phyloP scores from a whole-genome alignment of 2,797 vertebrate genomes.

The Microctenopoma stevenorrisi region DNA sequence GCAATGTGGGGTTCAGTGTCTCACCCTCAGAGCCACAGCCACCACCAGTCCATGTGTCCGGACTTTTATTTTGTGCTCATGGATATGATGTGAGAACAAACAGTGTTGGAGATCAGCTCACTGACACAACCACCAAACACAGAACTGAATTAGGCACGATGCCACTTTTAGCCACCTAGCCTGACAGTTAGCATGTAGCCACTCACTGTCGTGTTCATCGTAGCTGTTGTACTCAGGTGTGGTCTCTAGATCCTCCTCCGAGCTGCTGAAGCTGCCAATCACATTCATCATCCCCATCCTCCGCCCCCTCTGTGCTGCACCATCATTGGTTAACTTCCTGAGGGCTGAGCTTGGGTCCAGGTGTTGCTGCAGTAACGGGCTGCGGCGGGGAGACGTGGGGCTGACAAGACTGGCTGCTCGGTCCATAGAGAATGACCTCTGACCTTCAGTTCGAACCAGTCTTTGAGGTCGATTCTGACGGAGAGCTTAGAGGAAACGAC shows the following conservation, averaged over 20 bases:
- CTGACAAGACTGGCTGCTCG: constrained; percentile 85
- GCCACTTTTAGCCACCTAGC: not conserved
- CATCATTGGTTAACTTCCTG: constrained; percentile 89
- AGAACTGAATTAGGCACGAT: no score
- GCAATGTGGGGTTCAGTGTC: no score
- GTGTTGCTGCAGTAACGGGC: constrained; percentile 89
- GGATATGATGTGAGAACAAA: no score
- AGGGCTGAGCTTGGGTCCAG: constrained; percentile 89
- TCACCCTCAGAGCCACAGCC: no score
- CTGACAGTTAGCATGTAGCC: not conserved
- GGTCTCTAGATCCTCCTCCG: constrained; percentile 92
- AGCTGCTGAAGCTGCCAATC: constrained; percentile 92
- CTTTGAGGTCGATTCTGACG: constrained; percentile 41
- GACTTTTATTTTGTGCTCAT: no score
- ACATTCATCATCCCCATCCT: constrained; percentile 91
- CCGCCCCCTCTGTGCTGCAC: constrained; percentile 83
- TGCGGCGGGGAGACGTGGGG: constrained; percentile 89
- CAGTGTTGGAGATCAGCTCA: no score
- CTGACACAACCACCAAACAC: no score
- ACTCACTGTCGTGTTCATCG: constrained; percentile 93
- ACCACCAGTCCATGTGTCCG: no score
- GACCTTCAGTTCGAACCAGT: constrained; percentile 59
- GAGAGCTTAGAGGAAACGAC: constrained; percentile 23
- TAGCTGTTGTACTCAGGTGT: constrained; percentile 94
- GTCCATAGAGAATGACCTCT: constrained; percentile 92